Conservation (phyloP, 2,797 vertebrate genomes). For the Phataginus tetradactyla region DNA sequence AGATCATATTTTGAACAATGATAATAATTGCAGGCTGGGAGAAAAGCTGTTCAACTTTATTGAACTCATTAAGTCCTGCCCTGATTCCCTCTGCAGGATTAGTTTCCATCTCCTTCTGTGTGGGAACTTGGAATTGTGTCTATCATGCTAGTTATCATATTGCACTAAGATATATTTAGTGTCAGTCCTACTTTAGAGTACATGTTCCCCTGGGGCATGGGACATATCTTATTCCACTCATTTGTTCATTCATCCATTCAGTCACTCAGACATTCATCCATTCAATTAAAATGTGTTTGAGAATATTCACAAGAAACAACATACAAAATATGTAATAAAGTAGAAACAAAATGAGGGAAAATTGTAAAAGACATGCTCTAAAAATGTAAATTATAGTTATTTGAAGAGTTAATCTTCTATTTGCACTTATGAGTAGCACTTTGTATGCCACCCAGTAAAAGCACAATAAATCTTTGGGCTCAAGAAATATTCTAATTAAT, state of each 20-base stretch:
- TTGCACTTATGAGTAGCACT: neutral
- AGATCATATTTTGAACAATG: constrained; percentile 3
- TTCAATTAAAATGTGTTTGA: neutral
- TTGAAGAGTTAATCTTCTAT: neutral
- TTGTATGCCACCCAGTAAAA: neutral
- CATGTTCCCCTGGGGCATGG: neutral
- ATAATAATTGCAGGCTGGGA: neutral
- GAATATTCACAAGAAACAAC: neutral
- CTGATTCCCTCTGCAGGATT: neutral
- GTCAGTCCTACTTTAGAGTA: neutral
- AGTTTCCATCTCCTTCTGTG: neutral
- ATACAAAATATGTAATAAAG: neutral
- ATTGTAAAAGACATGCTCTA: neutral
- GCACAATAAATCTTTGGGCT: neutral
- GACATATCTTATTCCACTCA: neutral
- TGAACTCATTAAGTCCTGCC: neutral
- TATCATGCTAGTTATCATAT: neutral
- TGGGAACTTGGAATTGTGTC: neutral
- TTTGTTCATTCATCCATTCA: neutral
- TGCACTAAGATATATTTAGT: neutral
- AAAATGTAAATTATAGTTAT: neutral
- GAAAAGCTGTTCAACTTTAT: neutral
- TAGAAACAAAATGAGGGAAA: neutral
- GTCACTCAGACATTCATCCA: neutral
- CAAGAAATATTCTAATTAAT: neutral